Evolutionary conservation across 2,888 invertebrate genomes (phyloP).

Genomic region (Hermaeophaga mercurialis): DNA sequence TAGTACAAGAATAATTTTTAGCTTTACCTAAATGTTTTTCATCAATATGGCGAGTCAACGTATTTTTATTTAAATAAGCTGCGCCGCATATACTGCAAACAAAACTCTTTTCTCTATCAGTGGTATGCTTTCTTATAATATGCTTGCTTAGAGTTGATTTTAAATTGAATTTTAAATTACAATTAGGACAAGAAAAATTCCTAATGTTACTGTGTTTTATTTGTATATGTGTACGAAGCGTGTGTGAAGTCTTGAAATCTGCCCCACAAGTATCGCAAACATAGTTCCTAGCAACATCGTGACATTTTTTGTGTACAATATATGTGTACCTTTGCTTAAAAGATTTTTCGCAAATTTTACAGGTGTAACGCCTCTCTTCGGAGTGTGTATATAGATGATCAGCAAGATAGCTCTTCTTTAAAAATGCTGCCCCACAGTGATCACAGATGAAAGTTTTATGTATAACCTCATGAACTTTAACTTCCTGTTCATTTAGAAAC

Average conservation of each 20-base stretch:
- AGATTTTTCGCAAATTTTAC: conserved; percentile 44
- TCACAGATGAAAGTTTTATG: conserved; percentile 38
- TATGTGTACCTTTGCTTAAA: conserved; percentile 44
- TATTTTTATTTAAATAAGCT: conserved; percentile 30
- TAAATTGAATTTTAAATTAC: conserved; percentile 43
- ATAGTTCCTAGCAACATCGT: conserved; percentile 43
- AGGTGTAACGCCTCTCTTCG: conserved; percentile 39
- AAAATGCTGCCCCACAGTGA: conserved; percentile 38
- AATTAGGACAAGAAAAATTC: conserved; percentile 44
- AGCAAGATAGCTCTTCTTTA: conserved; percentile 36
- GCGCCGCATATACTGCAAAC: conserved; percentile 27
- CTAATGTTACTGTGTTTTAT: conserved; percentile 43
- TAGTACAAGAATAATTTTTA: conserved; percentile 24
- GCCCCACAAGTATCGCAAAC: conserved; percentile 47
- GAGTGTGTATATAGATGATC: conserved; percentile 42
- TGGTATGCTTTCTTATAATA: conserved; percentile 27
- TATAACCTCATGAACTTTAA: conserved; percentile 27
- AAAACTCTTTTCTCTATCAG: conserved; percentile 25
- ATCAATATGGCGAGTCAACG: conserved; percentile 26
- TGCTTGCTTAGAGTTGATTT: conserved; percentile 47
- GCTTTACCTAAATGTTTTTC: conserved; percentile 30
- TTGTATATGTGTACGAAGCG: conserved; percentile 43
- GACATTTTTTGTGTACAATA: conserved; percentile 43
- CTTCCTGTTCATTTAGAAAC: conserved; percentile 23
- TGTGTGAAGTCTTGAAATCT: conserved; percentile 44